phyloP scores from a whole-genome alignment of 1,140 invertebrate genomes.

The Macrostomum lignano region DNA sequence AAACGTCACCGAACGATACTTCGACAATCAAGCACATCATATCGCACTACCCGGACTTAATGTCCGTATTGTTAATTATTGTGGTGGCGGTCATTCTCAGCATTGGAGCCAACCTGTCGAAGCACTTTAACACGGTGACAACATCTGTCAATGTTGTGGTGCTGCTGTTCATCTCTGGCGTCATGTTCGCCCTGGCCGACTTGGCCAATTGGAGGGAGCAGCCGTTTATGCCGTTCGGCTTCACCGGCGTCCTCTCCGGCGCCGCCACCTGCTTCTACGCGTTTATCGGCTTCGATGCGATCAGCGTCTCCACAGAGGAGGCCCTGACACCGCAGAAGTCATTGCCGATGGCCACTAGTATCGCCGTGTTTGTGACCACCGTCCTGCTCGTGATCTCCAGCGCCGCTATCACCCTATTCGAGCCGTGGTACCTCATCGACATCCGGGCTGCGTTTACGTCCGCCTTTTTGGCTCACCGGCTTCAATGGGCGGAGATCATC shows the following conservation, averaged over 20 bases:
- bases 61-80: constrained; percentile 28
- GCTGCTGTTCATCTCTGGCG: constrained; percentile 22
- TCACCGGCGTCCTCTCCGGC: constrained; percentile 11
- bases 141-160: constrained; percentile 41
- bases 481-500: constrained; percentile 50
- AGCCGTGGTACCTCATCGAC: constrained; percentile 26
- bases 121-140: constrained; percentile 42
- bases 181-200: constrained; percentile 32
- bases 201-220: constrained; percentile 9
- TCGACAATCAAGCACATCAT: too few relatives aligned
- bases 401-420: constrained; percentile 10
- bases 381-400: constrained; percentile 13
- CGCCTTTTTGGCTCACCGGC: constrained; percentile 6
- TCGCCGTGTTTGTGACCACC: constrained; percentile 12
- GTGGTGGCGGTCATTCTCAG: constrained; percentile 26
- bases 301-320: too few relatives aligned
- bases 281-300: too few relatives aligned
- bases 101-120: constrained; percentile 49
- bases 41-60: too few relatives aligned
- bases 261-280: too few relatives aligned
- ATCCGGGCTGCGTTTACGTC: constrained; percentile 50
- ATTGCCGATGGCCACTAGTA: constrained; percentile 13
- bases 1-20: too few relatives aligned
- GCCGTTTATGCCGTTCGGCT: constrained; percentile 13
- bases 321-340: constrained; percentile 12